Evolutionary conservation across 2,113 vertebrate species (phyloP).

Genomic region (Orcinus orca): DNA sequence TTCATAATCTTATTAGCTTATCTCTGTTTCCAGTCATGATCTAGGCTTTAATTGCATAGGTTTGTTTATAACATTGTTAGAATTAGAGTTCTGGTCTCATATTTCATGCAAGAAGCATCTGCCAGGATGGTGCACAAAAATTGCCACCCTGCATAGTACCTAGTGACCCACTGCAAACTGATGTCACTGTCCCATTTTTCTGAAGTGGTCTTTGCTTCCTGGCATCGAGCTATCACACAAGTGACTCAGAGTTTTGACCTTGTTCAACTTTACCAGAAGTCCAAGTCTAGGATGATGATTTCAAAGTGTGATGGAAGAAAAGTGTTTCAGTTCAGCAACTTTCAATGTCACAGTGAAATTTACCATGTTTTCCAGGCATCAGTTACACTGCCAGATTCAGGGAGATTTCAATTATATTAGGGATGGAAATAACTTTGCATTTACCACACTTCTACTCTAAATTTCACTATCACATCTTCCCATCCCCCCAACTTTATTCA

Average conservation of each 20-base stretch:
- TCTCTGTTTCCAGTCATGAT: slow-evolving; percentile 69
- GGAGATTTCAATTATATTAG: slow-evolving; percentile 28
- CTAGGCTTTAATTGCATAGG: slow-evolving; percentile 61
- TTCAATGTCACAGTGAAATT: slow-evolving; percentile 45
- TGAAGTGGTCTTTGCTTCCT: slow-evolving; percentile 63
- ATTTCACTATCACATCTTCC: not conserved
- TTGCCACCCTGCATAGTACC: slow-evolving; percentile 35
- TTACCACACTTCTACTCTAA: slow-evolving; percentile 1
- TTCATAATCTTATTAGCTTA: slow-evolving; percentile 61
- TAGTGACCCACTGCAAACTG: slow-evolving; percentile 63
- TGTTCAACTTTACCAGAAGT: slow-evolving; percentile 70
- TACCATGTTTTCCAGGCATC: slow-evolving; percentile 25
- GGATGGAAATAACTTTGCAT: not conserved
- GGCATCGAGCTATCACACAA: slow-evolving; percentile 61
- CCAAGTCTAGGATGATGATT: slow-evolving; percentile 56
- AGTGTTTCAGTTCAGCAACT: slow-evolving; percentile 25
- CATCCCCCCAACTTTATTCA: not conserved
- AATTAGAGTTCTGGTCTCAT: slow-evolving; percentile 48
- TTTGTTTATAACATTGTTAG: slow-evolving; percentile 62
- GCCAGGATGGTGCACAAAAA: slow-evolving; percentile 29
- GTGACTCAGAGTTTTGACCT: slow-evolving; percentile 72
- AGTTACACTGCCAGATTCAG: not conserved
- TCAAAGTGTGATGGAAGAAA: slow-evolving; percentile 51
- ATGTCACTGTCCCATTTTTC: slow-evolving; percentile 65
- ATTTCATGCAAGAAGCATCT: slow-evolving; percentile 57